A percentile compares a stretch with the other conserved stretches of the same genome.
phyloP scores from a whole-genome alignment of 2,888 invertebrate species.

The Drosophila nr. fundita region DNA sequence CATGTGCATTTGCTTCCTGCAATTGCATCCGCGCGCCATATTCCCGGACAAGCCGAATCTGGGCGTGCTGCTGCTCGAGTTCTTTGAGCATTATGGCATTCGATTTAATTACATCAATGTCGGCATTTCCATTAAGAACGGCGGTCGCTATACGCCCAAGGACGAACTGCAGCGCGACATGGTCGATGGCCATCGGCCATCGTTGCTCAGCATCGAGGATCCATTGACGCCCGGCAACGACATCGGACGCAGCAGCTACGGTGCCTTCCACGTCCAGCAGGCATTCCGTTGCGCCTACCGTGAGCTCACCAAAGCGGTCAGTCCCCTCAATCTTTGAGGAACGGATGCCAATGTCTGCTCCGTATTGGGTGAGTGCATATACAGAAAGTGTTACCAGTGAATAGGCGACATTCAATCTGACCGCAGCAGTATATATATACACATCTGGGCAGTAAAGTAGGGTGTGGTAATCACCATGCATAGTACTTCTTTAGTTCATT shows the following conservation, averaged over 20 bases:
- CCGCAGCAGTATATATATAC: too few relatives aligned
- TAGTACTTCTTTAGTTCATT: not conserved
- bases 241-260: slow-evolving; percentile 98
- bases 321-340: slow-evolving; percentile 86
- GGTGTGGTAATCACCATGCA: not conserved
- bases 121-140: slow-evolving; percentile 94
- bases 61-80: slow-evolving; percentile 97
- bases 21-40: slow-evolving; percentile 95
- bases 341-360: slow-evolving; percentile 87
- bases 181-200: slow-evolving; percentile 97
- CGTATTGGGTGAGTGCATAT: slow-evolving; percentile 87
- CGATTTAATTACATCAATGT: slow-evolving; percentile 97
- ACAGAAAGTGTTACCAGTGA: not conserved
- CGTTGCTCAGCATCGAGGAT: slow-evolving; percentile 98
- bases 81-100: slow-evolving; percentile 98
- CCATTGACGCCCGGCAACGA: slow-evolving; percentile 98
- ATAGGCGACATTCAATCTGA: not conserved
- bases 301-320: slow-evolving; percentile 91
- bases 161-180: slow-evolving; percentile 96
- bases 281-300: slow-evolving; percentile 99
- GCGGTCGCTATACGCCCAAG: slow-evolving; percentile 97
- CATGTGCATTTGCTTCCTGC: slow-evolving; percentile 98
- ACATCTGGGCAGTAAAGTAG: too few relatives aligned
- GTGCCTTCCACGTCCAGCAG: slow-evolving; percentile 89
- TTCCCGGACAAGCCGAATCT: slow-evolving; percentile 91